Conservation (phyloP, 2,888 invertebrate species). For the Brachynemurus nebulosus region DNA sequence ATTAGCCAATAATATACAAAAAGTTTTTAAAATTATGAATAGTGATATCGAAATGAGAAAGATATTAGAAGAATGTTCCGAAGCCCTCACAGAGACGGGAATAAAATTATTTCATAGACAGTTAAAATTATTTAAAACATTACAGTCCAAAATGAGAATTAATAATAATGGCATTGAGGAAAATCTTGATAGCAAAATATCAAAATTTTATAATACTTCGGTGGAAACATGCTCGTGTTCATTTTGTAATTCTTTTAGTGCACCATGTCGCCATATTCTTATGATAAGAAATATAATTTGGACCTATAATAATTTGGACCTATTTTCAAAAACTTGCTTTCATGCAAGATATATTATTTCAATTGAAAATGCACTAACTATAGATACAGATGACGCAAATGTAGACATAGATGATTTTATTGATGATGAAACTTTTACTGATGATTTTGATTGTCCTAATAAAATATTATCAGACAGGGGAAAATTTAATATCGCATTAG, state of each 20-base stretch:
- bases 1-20: constrained; percentile 9
- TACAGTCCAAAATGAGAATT: constrained; percentile 8
- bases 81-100: constrained; percentile 10
- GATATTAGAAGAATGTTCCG: no score
- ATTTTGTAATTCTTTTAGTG: constrained; percentile 12
- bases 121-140: constrained; percentile 10
- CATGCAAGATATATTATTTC: constrained; percentile 8
- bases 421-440: constrained; percentile 9
- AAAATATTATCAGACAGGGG: constrained; percentile 12
- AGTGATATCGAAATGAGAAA: constrained; percentile 11
- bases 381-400: background rate
- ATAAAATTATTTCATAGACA: constrained; percentile 8
- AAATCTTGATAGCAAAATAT: constrained; percentile 8
- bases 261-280: constrained; percentile 5
- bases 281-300: constrained; percentile 12
- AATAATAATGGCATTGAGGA: constrained; percentile 8
- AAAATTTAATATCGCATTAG: constrained; percentile 11
- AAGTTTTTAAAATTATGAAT: constrained; percentile 9
- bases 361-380: constrained; percentile 7
- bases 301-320: constrained; percentile 12
- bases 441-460: constrained; percentile 11
- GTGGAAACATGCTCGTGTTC: constrained; percentile 6
- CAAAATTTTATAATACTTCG: constrained; percentile 8
- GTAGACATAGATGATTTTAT: constrained; percentile 9
- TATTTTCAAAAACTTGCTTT: constrained; percentile 10